phyloP scores from a whole-genome alignment of 2,113 vertebrate genomes.

The Callopanchax toddi region DNA sequence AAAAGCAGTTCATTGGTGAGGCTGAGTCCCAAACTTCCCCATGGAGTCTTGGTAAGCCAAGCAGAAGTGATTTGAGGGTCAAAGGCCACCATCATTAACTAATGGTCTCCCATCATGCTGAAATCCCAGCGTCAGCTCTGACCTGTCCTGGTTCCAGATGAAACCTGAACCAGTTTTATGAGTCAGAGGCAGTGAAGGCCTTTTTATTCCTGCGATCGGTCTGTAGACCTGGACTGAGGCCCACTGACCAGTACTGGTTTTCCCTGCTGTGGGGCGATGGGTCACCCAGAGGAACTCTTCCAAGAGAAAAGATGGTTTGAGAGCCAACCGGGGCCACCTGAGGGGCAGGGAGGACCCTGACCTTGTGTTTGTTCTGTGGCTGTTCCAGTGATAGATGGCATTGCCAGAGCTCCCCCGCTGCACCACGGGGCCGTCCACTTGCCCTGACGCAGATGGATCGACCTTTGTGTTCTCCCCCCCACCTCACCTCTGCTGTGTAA shows the following conservation, averaged over 20 bases:
- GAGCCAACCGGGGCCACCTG: conserved; percentile 25
- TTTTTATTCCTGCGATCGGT: no score
- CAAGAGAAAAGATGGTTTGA: conserved; percentile 1
- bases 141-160: conserved; percentile 27
- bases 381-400: conserved; percentile 75
- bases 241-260: neutral
- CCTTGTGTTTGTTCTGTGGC: conserved; percentile 77
- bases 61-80: no score
- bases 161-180: no score
- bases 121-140: conserved; percentile 20
- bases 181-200: no score
- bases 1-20: no score
- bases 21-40: no score
- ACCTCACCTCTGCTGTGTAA: conserved; percentile 68
- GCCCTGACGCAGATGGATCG: conserved; percentile 77
- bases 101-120: conserved; percentile 9
- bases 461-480: conserved; percentile 68
- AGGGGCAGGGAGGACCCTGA: conserved; percentile 59
- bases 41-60: no score
- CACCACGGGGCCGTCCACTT: conserved; percentile 67
- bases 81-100: conserved; percentile 5
- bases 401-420: conserved; percentile 62
- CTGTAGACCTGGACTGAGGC: conserved; percentile 38
- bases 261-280: neutral
- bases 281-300: neutral